Conservation (phyloP, 2,113 vertebrate genomes). For the Eptesicus fuscus region DNA sequence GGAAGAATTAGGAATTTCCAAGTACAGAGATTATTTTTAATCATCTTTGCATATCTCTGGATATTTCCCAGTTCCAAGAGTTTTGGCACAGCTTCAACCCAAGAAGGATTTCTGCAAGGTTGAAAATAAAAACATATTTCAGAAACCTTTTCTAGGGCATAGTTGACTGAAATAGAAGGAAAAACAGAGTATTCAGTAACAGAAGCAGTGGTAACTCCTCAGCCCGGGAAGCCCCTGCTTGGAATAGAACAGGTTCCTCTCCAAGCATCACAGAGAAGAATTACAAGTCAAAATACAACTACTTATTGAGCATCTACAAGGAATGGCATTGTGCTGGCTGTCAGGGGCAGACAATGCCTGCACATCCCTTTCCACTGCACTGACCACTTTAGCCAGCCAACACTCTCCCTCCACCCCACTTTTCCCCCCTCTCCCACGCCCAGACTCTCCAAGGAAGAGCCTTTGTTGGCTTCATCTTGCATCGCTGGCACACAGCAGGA, state of each 20-base stretch:
- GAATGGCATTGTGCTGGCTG: background rate
- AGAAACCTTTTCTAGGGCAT: constrained; percentile 10
- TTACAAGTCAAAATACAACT: background rate
- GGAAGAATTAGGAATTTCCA: constrained; percentile 24
- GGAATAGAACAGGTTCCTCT: background rate
- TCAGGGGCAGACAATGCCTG: background rate
- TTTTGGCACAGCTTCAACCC: constrained; percentile 28
- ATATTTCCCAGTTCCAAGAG: constrained; percentile 40
- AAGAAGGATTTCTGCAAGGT: constrained; percentile 24
- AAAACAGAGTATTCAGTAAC: background rate
- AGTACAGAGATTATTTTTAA: constrained; percentile 24
- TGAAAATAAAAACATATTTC: constrained; percentile 40
- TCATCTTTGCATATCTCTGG: constrained; percentile 7
- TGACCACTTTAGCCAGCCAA: background rate
- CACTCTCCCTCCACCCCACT: background rate
- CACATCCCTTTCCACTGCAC: background rate
- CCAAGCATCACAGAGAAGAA: background rate
- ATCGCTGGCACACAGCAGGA: background rate
- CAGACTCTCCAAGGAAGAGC: background rate
- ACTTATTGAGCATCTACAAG: background rate
- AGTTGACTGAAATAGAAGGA: background rate
- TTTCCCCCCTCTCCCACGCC: background rate
- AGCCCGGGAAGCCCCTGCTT: background rate
- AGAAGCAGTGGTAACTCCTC: background rate
- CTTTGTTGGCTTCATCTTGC: background rate